Evolutionary conservation across 2,888 invertebrate species (phyloP), one percentile per base, ranked within the genome.

Genomic region (Agelastica alni): DNA sequence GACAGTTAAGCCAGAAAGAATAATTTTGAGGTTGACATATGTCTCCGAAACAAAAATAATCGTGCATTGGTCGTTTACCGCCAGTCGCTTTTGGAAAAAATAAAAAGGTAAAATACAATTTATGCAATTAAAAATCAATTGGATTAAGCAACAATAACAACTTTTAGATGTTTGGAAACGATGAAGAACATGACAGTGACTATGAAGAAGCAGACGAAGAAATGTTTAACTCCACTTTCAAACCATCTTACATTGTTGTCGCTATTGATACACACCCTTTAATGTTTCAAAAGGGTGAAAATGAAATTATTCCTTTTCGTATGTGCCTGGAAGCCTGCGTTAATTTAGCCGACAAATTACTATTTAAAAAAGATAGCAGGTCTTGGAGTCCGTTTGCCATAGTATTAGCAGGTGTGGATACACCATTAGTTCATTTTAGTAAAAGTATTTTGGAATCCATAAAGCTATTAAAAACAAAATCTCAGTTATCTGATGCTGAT

Each of bases 241-340:
- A 68, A 53, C 67, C 67, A 9, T 62, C 69, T 0, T 72, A 65
- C 53, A 66, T 72, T 5, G 46, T 72, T n/a, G 61, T 73, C 17
- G 69, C 66, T 3, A 67, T 73, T 4, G 73, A 73, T 53, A 68
- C 70, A 0, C 64, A 70, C 47, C 54, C 66, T 6, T 54, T 59
- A 12, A 72, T 72, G 71, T 73, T 72, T 47, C 47, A 57, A 43
- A 55, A 60, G 43, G 47, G 59, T 13, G 56, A 60, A 12, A 61
- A 66, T 26, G 56, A 41, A 13, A 58, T 57, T 5, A 60, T 63
- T 9, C 64, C 65, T 0, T 72, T 73, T 46, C 65, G 62, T 39
- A 60, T 64, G 39, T 63, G 67, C 39, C 34, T 73, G n/a, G 59
- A 57, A 31, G 68, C 72, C 4, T 68, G 68, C 31, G 60, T 67